phyloP scores from a whole-genome alignment of 2,888 invertebrate species.

The Deladenus siricidicola region DNA sequence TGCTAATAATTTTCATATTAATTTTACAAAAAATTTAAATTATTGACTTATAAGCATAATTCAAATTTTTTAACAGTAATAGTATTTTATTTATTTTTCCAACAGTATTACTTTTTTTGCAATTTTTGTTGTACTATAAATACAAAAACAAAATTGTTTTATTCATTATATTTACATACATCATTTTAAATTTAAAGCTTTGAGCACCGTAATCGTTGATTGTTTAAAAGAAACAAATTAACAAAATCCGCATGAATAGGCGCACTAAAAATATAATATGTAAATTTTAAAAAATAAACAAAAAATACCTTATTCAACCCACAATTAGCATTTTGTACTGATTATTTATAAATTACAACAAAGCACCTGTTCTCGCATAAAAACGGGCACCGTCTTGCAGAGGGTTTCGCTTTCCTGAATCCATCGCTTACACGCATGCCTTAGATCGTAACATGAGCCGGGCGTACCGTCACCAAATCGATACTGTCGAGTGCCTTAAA shows the following conservation, averaged over 20 bases:
- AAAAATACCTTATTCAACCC: neutral
- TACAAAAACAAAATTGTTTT: too few relatives aligned
- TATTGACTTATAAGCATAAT: too few relatives aligned
- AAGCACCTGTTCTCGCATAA: conserved; percentile 45
- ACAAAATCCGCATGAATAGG: conserved; percentile 23
- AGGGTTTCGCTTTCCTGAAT: conserved; percentile 43
- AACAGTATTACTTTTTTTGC: too few relatives aligned
- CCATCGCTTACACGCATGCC: conserved; percentile 50
- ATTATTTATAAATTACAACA: neutral
- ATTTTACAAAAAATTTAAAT: too few relatives aligned
- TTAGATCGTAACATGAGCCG: conserved; percentile 35
- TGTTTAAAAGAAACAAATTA: conserved; percentile 6
- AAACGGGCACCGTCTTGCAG: conserved; percentile 47
- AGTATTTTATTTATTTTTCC: too few relatives aligned
- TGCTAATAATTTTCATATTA: too few relatives aligned
- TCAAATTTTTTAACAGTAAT: too few relatives aligned
- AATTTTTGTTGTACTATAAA: too few relatives aligned
- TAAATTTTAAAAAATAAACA: neutral
- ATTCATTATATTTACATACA: too few relatives aligned
- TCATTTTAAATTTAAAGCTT: too few relatives aligned
- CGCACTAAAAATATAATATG: conserved; percentile 3
- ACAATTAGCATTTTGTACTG: neutral
- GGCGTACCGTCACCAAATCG: conserved; percentile 40
- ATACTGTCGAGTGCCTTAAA: conserved; percentile 19
- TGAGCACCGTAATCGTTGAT: too few relatives aligned